Evolutionary conservation across 2,113 vertebrate genomes (phyloP).

Genomic region (Scatophagus argus): DNA sequence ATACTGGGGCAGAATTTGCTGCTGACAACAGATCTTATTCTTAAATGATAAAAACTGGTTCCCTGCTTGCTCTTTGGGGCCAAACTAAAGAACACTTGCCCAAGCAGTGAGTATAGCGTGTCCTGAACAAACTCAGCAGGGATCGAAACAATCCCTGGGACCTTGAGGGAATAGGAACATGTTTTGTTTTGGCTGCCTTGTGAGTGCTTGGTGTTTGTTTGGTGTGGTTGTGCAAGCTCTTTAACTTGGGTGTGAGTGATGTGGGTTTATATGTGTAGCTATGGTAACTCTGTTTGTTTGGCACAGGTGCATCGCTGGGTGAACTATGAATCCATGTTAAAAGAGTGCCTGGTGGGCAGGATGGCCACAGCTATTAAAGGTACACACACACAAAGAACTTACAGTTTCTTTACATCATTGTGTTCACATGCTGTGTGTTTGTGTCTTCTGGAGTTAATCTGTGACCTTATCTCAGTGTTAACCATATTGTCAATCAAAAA

Average conservation of each 20-base stretch:
- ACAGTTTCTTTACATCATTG: neutral
- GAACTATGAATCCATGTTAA: constrained; percentile 98
- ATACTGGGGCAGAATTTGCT: neutral
- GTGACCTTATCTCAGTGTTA: neutral
- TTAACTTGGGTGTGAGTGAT: neutral
- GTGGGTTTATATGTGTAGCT: constrained; percentile 1
- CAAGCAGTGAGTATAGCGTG: neutral
- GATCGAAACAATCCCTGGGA: neutral
- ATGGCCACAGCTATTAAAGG: constrained; percentile 90
- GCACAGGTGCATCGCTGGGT: constrained; percentile 98
- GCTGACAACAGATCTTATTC: neutral
- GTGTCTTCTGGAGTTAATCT: neutral
- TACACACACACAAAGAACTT: constrained; percentile 58
- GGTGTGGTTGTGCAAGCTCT: neutral
- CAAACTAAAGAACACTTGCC: neutral
- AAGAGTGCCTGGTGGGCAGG: constrained; percentile 95
- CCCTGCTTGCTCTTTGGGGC: neutral
- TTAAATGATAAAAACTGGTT: neutral
- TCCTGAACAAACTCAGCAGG: neutral
- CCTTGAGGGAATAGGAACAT: neutral
- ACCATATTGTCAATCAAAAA: neutral
- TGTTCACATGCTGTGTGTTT: neutral
- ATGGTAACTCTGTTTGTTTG: neutral
- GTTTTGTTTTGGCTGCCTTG: neutral
- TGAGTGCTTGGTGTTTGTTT: neutral